Conservation (phyloP, 2,888 invertebrate genomes). For the Agrotis puta region DNA sequence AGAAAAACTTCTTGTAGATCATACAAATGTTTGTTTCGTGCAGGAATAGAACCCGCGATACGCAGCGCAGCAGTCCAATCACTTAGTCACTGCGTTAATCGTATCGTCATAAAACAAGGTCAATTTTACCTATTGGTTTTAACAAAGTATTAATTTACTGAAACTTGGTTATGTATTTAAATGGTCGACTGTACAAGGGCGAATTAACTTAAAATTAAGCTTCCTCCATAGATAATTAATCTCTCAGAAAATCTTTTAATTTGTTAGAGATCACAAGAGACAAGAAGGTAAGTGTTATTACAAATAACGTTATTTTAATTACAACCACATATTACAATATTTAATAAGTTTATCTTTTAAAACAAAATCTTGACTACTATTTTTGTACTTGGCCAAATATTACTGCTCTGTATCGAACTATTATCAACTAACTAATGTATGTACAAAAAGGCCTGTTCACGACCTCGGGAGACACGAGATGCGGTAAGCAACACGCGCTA, state of each 20-base stretch:
- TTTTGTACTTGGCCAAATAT: constrained; percentile 9
- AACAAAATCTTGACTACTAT: constrained; percentile 3
- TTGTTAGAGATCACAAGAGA: background rate
- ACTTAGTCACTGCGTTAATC: no score
- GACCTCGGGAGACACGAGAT: background rate
- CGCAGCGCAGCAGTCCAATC: no score
- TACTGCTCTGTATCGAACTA: background rate
- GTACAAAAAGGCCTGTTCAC: background rate
- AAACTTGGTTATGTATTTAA: background rate
- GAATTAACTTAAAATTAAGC: background rate
- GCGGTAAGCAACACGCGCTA: background rate
- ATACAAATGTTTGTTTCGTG: no score
- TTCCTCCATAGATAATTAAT: background rate
- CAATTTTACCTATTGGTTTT: background rate
- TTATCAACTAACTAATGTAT: background rate
- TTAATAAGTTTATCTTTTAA: background rate
- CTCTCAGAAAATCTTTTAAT: background rate
- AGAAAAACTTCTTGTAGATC: no score
- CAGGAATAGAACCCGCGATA: no score
- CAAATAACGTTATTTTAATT: constrained; percentile 4
- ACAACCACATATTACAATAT: constrained; percentile 18
- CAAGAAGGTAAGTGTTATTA: background rate
- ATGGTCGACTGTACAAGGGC: background rate
- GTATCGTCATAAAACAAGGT: background rate
- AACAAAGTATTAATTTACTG: background rate